Percentiles rank a stretch among this genome's conserved stretches.
These are phyloP conservation scores for Leuctra nigra DNA, from an alignment of 2,888 invertebrate genomes.

Conservation along the genomic window DNA sequence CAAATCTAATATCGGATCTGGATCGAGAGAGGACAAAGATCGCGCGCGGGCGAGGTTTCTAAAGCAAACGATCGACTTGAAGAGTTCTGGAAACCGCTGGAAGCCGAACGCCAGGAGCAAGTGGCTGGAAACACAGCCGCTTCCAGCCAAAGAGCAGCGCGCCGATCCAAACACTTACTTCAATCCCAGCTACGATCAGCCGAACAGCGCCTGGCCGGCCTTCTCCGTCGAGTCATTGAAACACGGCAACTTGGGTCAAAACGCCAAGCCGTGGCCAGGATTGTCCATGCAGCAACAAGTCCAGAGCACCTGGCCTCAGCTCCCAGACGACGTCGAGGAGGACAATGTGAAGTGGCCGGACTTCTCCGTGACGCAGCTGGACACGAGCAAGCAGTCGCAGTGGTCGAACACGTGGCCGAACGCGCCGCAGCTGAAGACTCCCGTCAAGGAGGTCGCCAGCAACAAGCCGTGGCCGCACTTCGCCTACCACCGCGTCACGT, in stretches of 20 bases:
- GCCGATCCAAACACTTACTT: constrained; percentile 3
- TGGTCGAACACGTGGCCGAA: not conserved
- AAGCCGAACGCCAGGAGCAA: not conserved
- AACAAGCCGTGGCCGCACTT: constrained; percentile 29
- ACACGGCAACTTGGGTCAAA: constrained; percentile 15
- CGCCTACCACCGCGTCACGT: constrained; percentile 30
- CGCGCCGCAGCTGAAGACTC: not conserved
- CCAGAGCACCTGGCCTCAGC: constrained; percentile 10
- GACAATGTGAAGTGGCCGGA: not conserved
- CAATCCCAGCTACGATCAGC: constrained; percentile 13
- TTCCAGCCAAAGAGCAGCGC: not conserved
- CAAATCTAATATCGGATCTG: not conserved
- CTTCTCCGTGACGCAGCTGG: not conserved
- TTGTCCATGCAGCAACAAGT: not conserved
- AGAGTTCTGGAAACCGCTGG: not conserved
- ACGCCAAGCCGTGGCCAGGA: constrained; percentile 8
- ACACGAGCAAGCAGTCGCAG: not conserved
- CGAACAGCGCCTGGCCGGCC: constrained; percentile 14
- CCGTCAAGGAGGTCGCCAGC: constrained; percentile 1
- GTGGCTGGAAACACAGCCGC: constrained; percentile 6
- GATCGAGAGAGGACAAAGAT: not conserved
- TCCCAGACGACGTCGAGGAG: not conserved
- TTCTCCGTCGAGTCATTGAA: constrained; percentile 20
- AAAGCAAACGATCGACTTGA: not conserved
- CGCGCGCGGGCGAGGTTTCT: not conserved